Conservation (phyloP, 1,140 invertebrate species). For the Neotoxoptera formosana region DNA sequence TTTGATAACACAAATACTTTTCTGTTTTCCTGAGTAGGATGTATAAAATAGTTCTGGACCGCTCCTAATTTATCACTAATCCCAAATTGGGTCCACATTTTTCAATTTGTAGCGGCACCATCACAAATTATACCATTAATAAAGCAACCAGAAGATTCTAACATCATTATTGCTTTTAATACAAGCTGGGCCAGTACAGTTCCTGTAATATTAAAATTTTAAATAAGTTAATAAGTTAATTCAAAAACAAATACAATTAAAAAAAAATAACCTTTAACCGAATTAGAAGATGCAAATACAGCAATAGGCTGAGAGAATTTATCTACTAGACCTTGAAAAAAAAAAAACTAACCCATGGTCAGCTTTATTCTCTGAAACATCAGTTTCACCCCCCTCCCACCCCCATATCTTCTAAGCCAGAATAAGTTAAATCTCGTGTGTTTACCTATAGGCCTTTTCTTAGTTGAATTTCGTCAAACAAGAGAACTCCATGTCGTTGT, state of each 20-base stretch:
- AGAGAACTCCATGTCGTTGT: neutral
- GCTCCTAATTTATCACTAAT: no score
- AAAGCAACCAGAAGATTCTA: no score
- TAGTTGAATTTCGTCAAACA: constrained; percentile 9
- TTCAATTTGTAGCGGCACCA: no score
- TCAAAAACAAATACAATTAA: neutral
- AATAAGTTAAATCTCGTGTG: neutral
- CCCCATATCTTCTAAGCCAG: constrained; percentile 2
- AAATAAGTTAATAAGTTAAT: constrained; percentile 3
- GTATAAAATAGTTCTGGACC: no score
- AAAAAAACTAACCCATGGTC: constrained; percentile 4
- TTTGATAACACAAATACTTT: no score
- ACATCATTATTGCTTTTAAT: neutral
- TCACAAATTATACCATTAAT: no score
- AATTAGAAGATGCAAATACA: no score
- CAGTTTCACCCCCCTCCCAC: neutral
- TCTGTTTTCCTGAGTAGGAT: no score
- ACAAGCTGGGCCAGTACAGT: neutral
- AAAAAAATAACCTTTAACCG: neutral
- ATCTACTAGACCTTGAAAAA: neutral
- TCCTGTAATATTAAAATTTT: constrained; percentile 4
- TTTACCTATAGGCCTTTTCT: neutral
- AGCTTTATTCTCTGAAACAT: neutral
- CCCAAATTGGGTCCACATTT: no score
- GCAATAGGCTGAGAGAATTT: neutral